Percentiles rank a stretch among this genome's conserved stretches.
phyloP scores from a whole-genome alignment of 2,888 invertebrate species.

The Petrophora chlorosata region DNA sequence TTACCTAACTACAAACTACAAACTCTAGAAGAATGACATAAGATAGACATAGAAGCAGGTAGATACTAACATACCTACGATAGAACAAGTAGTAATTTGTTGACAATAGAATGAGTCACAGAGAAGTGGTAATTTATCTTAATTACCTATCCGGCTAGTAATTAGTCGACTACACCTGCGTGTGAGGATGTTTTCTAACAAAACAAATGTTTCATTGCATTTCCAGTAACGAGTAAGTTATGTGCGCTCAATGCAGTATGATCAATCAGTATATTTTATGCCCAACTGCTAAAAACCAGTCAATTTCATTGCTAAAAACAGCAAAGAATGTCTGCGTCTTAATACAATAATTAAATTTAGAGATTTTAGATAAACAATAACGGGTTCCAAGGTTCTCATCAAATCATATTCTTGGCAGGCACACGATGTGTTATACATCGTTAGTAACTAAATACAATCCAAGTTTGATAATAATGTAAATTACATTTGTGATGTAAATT shows the following conservation, averaged over 20 bases:
- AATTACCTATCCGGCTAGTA: conserved; percentile 5
- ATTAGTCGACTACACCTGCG: conserved; percentile 14
- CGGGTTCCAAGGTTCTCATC: conserved; percentile 20
- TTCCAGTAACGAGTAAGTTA: no score
- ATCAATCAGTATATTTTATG: no score
- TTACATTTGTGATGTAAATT: no score
- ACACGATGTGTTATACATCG: no score
- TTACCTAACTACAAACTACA: no score
- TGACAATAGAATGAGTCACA: conserved; percentile 9
- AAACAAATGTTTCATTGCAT: no score
- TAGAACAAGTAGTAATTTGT: conserved; percentile 12
- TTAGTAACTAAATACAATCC: no score
- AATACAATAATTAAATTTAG: background rate
- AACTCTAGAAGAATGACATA: conserved; percentile 49
- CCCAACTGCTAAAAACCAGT: no score
- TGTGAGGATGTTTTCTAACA: background rate
- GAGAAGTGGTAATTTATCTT: conserved; percentile 10
- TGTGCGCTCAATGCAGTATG: no score
- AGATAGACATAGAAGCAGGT: conserved; percentile 30
- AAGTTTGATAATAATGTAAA: no score
- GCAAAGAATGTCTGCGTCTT: background rate
- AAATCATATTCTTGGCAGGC: background rate
- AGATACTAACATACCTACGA: conserved; percentile 2
- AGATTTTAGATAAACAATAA: conserved; percentile 6
- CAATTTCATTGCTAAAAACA: no score